phyloP scores from a whole-genome alignment of 2,113 vertebrate genomes.

The Urocynchramus pylzowi region DNA sequence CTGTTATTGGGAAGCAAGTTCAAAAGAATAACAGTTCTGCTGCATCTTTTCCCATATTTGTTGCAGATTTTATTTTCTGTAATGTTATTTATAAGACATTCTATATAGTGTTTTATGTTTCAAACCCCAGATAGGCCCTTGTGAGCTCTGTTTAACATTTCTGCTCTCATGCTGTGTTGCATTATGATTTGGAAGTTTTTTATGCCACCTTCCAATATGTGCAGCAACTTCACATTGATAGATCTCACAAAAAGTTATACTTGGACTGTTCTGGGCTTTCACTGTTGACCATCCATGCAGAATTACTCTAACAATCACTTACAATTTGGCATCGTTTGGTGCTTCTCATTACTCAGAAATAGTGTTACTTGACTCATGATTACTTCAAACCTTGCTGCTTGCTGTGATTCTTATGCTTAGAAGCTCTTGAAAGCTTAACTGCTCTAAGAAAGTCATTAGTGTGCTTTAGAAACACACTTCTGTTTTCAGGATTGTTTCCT shows the following conservation, averaged over 20 bases:
- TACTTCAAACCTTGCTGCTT: neutral
- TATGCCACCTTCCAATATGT: neutral
- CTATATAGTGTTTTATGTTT: slow-evolving; percentile 4
- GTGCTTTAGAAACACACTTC: neutral
- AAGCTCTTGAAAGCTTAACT: slow-evolving; percentile 16
- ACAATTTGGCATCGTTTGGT: neutral
- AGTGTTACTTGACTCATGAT: neutral
- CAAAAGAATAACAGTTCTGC: neutral
- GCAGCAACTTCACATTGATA: neutral
- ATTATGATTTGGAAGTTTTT: neutral
- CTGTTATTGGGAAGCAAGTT: neutral
- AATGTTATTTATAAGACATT: slow-evolving; percentile 4
- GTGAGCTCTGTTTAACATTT: slow-evolving; percentile 15
- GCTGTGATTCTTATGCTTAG: neutral
- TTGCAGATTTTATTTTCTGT: slow-evolving; percentile 17
- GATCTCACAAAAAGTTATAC: neutral
- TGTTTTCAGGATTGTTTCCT: neutral
- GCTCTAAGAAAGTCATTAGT: neutral
- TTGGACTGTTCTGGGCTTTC: neutral
- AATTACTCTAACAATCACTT: neutral
- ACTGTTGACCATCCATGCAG: neutral
- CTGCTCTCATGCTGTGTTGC: neutral
- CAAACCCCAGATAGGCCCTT: neutral
- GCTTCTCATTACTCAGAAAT: slow-evolving; percentile 4
- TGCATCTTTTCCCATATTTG: neutral